These are phyloP conservation scores for Leucophenga varia DNA, from an alignment of 1,140 invertebrate genomes.

Conservation along the genomic window DNA sequence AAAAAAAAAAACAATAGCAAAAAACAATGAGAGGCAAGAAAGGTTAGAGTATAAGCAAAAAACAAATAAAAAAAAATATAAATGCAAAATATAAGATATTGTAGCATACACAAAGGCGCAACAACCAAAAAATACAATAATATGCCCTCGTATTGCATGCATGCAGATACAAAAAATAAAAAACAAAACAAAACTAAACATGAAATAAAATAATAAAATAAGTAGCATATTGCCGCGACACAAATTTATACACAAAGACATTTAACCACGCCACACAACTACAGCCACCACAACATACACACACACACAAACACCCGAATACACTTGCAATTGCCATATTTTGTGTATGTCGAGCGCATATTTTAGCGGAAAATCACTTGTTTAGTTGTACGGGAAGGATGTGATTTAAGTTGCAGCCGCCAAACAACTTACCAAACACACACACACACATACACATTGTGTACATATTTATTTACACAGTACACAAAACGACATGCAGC, in stretches of 20 bases:
- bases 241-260: not conserved
- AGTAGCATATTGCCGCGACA: not conserved
- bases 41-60: too few species aligned
- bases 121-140: too few species aligned
- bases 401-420: slow-evolving; percentile 48
- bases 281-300: slow-evolving; percentile 9
- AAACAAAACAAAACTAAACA: slow-evolving; percentile 9
- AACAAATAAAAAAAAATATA: not conserved
- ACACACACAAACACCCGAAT: slow-evolving; percentile 13
- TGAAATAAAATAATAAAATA: not conserved
- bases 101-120: slow-evolving; percentile 21
- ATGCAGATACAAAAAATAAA: too few species aligned
- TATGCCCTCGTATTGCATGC: too few species aligned
- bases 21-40: slow-evolving; percentile 15
- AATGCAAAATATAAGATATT: slow-evolving; percentile 3
- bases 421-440: too few species aligned
- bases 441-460: too few species aligned
- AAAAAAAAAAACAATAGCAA: slow-evolving; percentile 6
- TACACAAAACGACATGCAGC: too few species aligned
- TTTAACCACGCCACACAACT: too few species aligned
- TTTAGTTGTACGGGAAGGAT: slow-evolving; percentile 51
- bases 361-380: slow-evolving; percentile 50
- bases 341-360: slow-evolving; percentile 17
- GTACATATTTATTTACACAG: too few species aligned
- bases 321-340: too few species aligned